Evolutionary conservation across 2,888 invertebrate genomes (phyloP), one percentile per base, ranked within the genome.

Genomic region (Frankliniella fusca): DNA sequence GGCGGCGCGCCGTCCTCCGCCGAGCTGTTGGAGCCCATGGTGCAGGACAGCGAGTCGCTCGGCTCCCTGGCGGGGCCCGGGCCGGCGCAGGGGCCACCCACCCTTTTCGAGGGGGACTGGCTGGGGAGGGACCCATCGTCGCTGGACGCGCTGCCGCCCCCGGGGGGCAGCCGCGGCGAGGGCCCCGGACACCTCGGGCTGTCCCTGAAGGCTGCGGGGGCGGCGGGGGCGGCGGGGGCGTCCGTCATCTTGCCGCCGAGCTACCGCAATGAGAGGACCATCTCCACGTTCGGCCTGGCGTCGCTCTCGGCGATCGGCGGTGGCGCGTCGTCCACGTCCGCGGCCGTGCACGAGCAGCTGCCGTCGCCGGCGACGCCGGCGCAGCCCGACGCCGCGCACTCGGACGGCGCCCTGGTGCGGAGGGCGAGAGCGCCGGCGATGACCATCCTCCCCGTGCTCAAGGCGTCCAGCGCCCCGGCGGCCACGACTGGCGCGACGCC

Each of bases 371-470:
- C 83, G 27, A 27, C 70, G 23, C 12, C 70, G 11, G 70, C 8
- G 70, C 5, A n/a, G 23, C 12, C 70, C 70, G 70, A 27, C 70
- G 23, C 27, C 27, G 70, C 70, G 8, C 70, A 76, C 7, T 76
- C 70, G 7, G 70, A 76, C 70, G 27, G 70, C 23, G 70, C 90
- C 85, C 91, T 91, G 84, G 92, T 92, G 86, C 91, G 92, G 89
- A 92, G 92, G 93, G 92, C 93, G 89, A 92, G 92, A 92, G 92
- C 93, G 90, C 92, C 92, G 83, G 92, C 92, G 84, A 92, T 92
- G 87, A 92, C 93, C 83, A 91, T 88, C 85, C 91, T 91, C 83
- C 91, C 90, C 49, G 93, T 92, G 84, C 92, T 92, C 86, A 91
- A 91, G 83, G 12, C 23, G 23, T 23, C 70, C 70, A 76, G 70